These are phyloP conservation scores for Amphiprion clarkii DNA, from an alignment of 2,797 vertebrate genomes.

Conservation along the genomic window DNA sequence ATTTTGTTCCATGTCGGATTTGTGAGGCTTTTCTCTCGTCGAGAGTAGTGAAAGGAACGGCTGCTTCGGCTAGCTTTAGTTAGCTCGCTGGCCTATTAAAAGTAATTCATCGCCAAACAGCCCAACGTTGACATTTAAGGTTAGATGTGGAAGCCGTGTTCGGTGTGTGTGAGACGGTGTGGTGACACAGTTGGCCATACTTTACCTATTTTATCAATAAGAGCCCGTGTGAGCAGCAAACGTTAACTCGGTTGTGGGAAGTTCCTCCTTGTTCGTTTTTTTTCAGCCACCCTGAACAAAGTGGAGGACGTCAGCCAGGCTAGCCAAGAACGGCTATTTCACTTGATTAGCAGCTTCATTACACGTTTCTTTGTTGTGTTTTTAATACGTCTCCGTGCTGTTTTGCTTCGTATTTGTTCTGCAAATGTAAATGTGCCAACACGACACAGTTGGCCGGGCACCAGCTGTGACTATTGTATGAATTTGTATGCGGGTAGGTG, in stretches of 20 bases:
- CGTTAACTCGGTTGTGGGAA: constrained; percentile 76
- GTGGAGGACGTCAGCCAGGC: constrained; percentile 80
- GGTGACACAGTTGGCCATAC: constrained; percentile 59
- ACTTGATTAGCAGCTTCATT: constrained; percentile 71
- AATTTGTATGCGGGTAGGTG: constrained; percentile 52
- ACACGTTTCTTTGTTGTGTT: constrained; percentile 68
- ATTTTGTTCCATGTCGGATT: constrained; percentile 81
- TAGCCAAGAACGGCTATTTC: constrained; percentile 72
- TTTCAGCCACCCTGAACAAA: constrained; percentile 79
- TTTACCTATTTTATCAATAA: constrained; percentile 69
- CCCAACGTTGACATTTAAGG: constrained; percentile 43
- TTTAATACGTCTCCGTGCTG: neutral
- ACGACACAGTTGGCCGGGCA: constrained; percentile 30
- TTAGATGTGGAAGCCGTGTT: constrained; percentile 47
- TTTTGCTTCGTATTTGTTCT: too few relatives aligned
- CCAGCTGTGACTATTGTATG: constrained; percentile 56
- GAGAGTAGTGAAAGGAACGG: constrained; percentile 73
- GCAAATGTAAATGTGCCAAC: constrained; percentile 14
- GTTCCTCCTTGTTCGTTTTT: constrained; percentile 79
- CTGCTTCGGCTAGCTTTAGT: constrained; percentile 63
- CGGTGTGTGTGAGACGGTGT: constrained; percentile 42
- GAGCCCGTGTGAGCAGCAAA: constrained; percentile 56
- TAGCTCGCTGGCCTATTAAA: constrained; percentile 79
- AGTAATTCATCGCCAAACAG: constrained; percentile 73
- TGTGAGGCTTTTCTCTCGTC: constrained; percentile 62